A percentile compares a stretch with the other conserved stretches of the same genome.
phyloP scores from a whole-genome alignment of 92 coral and sea anemone genomes.

The Muricea muricata region DNA sequence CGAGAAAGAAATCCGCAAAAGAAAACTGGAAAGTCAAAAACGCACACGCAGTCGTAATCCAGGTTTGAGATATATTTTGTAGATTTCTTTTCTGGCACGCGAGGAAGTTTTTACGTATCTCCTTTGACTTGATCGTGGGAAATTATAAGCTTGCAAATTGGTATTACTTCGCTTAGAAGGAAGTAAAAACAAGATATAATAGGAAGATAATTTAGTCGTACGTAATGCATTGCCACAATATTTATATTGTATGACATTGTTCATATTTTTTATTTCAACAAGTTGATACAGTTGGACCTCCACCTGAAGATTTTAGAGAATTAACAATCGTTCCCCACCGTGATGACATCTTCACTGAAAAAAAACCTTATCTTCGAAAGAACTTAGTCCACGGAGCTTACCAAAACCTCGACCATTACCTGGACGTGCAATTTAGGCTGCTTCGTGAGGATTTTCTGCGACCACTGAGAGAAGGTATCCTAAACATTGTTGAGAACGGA shows the following conservation, averaged over 20 bases:
- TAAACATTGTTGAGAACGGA: conserved; percentile 48
- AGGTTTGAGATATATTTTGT: conserved; percentile 9
- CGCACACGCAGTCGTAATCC: conserved; percentile 1
- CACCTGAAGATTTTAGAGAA: conserved; percentile 88
- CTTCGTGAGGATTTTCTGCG: conserved; percentile 90
- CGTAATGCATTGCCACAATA: too few species aligned
- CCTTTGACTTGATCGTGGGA: too few species aligned
- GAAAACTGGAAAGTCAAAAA: conserved; percentile 7
- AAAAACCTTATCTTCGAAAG: conserved; percentile 73
- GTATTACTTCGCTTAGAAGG: too few species aligned
- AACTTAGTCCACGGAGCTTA: conserved; percentile 83
- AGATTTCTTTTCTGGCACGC: too few species aligned
- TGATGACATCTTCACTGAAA: conserved; percentile 68
- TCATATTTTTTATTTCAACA: too few species aligned
- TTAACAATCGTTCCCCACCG: conserved; percentile 79
- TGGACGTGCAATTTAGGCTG: conserved; percentile 94
- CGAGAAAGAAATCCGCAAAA: conserved; percentile 24
- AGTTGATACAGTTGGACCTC: conserved; percentile 39
- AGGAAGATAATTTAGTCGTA: too few species aligned
- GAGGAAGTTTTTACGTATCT: too few species aligned
- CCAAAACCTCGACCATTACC: conserved; percentile 75
- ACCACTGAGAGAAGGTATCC: conserved; percentile 88
- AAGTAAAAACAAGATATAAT: too few species aligned
- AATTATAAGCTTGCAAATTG: too few species aligned
- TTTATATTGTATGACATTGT: too few species aligned